Conservation (phyloP, 2,113 vertebrate species). For the Spea bombifrons region DNA sequence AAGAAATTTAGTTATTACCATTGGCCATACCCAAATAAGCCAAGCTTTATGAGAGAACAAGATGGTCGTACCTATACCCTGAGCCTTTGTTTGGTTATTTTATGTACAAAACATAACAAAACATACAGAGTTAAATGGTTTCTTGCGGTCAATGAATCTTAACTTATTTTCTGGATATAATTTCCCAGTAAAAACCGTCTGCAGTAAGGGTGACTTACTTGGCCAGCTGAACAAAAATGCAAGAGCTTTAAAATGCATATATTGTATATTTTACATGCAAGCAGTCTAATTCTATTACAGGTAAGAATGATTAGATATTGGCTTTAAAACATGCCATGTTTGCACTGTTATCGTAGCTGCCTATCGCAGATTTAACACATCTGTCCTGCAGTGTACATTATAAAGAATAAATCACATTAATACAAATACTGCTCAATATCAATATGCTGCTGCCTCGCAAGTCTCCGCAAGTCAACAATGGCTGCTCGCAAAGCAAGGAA, state of each 20-base stretch:
- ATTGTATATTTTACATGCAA: constrained; percentile 26
- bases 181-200: not conserved
- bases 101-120: no score
- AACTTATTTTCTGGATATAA: not conserved
- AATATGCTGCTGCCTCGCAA: not conserved
- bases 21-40: no score
- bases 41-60: no score
- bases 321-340: constrained; percentile 11
- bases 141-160: not conserved
- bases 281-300: constrained; percentile 14
- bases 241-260: constrained; percentile 16
- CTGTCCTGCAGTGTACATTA: not conserved
- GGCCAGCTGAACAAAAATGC: constrained; percentile 12
- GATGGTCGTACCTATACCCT: no score
- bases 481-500: not conserved
- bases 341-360: not conserved
- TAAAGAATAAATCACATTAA: not conserved
- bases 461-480: not conserved
- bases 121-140: no score
- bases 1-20: no score
- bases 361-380: not conserved
- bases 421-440: constrained; percentile 29
- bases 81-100: no score
- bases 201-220: not conserved
- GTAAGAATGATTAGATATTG: not conserved